phyloP scores from a whole-genome alignment of 2,113 vertebrate genomes.

The Prunella himalayana region DNA sequence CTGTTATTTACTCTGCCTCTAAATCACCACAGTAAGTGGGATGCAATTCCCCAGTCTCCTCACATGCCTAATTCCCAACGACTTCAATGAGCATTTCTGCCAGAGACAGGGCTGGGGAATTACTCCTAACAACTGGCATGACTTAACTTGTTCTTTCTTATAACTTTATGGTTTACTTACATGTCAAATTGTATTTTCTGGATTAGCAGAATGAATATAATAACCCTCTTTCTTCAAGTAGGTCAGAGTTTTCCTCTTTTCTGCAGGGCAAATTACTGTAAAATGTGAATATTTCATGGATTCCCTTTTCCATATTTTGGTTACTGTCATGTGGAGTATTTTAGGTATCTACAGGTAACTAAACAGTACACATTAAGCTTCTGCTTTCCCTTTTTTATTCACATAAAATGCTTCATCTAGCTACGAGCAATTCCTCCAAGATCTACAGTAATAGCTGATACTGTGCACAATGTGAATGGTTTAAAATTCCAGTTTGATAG shows the following conservation, averaged over 20 bases:
- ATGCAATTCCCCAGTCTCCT: slow-evolving; percentile 1
- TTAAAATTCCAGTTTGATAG: background rate
- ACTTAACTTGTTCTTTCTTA: slow-evolving; percentile 57
- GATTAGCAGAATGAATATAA: slow-evolving; percentile 32
- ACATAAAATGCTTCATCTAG: background rate
- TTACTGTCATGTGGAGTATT: background rate
- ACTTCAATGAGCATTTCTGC: slow-evolving; percentile 20
- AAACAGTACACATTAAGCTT: background rate
- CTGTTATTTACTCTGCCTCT: background rate
- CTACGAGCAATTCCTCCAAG: background rate
- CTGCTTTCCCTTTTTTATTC: background rate
- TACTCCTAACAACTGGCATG: slow-evolving; percentile 47
- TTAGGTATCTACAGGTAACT: slow-evolving; percentile 28
- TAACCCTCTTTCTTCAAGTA: slow-evolving; percentile 42
- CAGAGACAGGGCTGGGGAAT: slow-evolving; percentile 9
- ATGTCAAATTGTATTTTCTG: slow-evolving; percentile 37
- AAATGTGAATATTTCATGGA: background rate
- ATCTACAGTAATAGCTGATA: background rate
- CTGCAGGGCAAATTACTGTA: background rate
- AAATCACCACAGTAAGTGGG: background rate
- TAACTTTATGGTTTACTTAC: slow-evolving; percentile 18
- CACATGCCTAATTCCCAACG: background rate
- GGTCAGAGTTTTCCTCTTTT: slow-evolving; percentile 38
- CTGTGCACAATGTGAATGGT: background rate
- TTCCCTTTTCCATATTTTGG: background rate